Base-by-base conservation (phyloP, 1,140 invertebrate genomes). In the Zaprionus camerounensis region DNA sequence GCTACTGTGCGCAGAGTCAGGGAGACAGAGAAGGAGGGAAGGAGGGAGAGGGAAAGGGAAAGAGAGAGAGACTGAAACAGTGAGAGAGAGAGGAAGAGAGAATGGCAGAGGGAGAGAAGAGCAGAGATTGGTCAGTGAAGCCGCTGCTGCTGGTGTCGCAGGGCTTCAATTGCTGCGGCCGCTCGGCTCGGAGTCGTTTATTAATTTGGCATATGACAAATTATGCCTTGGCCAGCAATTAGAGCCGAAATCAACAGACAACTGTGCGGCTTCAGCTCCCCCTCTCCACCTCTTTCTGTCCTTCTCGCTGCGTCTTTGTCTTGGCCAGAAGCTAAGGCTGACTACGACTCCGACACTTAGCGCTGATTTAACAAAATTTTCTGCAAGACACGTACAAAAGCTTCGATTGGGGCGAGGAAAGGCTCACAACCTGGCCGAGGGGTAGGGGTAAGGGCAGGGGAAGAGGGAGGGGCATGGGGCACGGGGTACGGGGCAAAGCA, bases 151-250 rank as follows among this genome's bases (percentile, higher is more conserved):
- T 49, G 46, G 17, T 49, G 46, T 22, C 20, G 46, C 46, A 22
- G 46, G 46, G 46, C 46, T 51, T 51, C 46, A 51, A 51, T 51
- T 51, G 46, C 46, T 51, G 46, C 46, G 20, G 6, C 41, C 41
- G 41, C 41, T 46, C 17, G n/a, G n/a, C 41, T 46, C 22, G 53
- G 69, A 73, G 55, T 76, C 78, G 78, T 79, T 88, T 90, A 88
- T 88, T 90, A 90, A 88, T 88, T 88, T 88, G 85, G 75, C 81
- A 88, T 88, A 87, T 88, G 85, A 88, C 85, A 88, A 90, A 88
- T 88, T 88, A 78, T 88, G 81, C 85, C 65, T 90, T 90, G 85
- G 81, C 81, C 81, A 77, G 85, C 85, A 90, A 90, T 90, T 90
- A 88, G 75, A 88, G 78, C 74, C 76, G 61, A 72, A 81, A 76